Base-by-base conservation (phyloP, 2,797 vertebrate species). In the Enteromius paludinosus region DNA sequence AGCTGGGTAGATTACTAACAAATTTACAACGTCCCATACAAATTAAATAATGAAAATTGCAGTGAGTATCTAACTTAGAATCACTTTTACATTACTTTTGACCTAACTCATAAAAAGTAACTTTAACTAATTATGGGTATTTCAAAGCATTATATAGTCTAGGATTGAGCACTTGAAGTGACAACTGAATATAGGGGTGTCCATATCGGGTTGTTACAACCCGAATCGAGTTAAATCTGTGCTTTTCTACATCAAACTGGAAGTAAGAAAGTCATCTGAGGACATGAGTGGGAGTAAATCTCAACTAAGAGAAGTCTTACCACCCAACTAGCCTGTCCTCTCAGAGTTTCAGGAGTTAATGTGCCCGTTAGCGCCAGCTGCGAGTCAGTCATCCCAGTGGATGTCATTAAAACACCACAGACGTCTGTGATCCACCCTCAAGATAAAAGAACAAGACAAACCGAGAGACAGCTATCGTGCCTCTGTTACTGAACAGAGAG, bases 381-480 rank as follows among this genome's bases (percentile, higher is more conserved):
- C 35, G 5, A 49, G 68, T 72, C 43, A 33, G 43, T 23, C 54
- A 3, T 72, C 78, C 54, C 54, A 62, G 25, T 9, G 68, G 41
- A 49, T 72, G 68, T 23, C 68, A 81, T 64, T 72, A 81, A 78
- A 81, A 49, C 68, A 38, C 11, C 35, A 59, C 66, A 35, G 52
- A 80, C 20, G 41, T 11, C 56, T 52, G 56, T 52, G 69, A 64
- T 73, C 43, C 56, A 49, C 20, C 54, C 43, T 25, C 20, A 25
- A 20, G 43, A 64, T 64, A 64, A 77, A 25, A 45, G 12, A 59
- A 28, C 9, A 12, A 43, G 62, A 77, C 35, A 71, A 30, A 69
- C n/a, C 12, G 38, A 66, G 43, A 71, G 38, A 71, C 35, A 20
- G 12, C 5, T 5, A 20, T 11, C 15, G 38, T 43, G 49, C 12